These are phyloP conservation scores for Eulemur rufifrons DNA, from an alignment of 2,113 vertebrate species.

Conservation along the genomic window DNA sequence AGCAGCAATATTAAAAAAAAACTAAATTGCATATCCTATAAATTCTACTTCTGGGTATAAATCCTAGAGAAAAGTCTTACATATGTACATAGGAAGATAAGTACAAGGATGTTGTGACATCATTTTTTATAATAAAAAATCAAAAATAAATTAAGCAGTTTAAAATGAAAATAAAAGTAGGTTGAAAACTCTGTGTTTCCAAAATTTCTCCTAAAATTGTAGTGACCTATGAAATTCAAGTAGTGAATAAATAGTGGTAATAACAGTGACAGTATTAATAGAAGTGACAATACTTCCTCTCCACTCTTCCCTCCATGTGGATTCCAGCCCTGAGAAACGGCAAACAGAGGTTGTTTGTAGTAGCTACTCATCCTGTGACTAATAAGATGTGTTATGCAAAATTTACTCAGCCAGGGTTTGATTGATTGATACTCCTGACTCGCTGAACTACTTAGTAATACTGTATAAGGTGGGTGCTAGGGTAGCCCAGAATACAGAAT, in stretches of 20 bases:
- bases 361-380: neutral
- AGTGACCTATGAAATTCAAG: neutral
- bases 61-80: neutral
- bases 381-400: neutral
- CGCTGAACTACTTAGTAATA: neutral
- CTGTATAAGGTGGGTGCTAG: neutral
- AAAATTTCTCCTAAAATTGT: slow-evolving; percentile 18
- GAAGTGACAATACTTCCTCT: neutral
- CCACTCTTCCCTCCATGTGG: neutral
- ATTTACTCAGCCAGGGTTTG: slow-evolving; percentile 21
- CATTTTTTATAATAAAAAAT: neutral
- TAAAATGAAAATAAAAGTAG: neutral
- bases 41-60: neutral
- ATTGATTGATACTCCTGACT: neutral
- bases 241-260: neutral
- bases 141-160: neutral
- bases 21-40: neutral
- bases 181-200: neutral
- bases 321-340: neutral
- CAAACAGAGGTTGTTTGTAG: neutral
- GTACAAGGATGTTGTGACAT: neutral
- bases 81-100: neutral
- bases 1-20: neutral
- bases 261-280: neutral
- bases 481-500: neutral